A percentile compares a stretch with the other conserved stretches of the same genome.
These are phyloP conservation scores for Nautilus pompilius DNA, from an alignment of 1,140 invertebrate species.

Conservation along the genomic window DNA sequence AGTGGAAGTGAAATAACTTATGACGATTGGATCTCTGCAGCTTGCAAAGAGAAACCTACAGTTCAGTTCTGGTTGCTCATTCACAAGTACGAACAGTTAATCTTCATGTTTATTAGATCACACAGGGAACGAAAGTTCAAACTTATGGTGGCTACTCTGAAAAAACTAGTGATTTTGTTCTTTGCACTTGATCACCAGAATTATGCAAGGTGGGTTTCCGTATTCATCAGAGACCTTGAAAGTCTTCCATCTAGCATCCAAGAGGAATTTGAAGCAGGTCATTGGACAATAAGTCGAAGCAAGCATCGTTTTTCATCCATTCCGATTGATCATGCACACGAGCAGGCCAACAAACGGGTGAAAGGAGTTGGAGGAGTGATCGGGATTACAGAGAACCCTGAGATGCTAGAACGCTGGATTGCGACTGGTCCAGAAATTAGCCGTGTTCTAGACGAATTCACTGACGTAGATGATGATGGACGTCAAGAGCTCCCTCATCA, in stretches of 20 bases:
- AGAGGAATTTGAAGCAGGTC: neutral
- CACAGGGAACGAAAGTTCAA: conserved; percentile 1
- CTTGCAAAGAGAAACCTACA: neutral
- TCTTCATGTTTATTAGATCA: neutral
- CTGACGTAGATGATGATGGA: neutral
- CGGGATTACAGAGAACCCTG: neutral
- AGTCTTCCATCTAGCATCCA: neutral
- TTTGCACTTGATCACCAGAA: conserved; percentile 4
- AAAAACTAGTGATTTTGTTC: neutral
- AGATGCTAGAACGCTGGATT: neutral
- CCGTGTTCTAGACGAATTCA: neutral
- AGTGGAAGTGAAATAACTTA: neutral
- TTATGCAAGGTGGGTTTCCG: neutral
- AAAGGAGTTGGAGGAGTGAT: conserved; percentile 1
- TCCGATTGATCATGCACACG: neutral
- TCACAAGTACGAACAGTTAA: neutral
- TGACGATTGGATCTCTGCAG: neutral
- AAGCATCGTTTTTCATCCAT: neutral
- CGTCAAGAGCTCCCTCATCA: neutral
- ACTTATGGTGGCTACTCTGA: neutral
- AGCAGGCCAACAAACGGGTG: conserved; percentile 4
- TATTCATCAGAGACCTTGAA: conserved; percentile 1
- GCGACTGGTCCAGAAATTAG: neutral
- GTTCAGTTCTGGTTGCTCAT: neutral
- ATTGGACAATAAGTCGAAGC: neutral